These are phyloP conservation scores for Scaptodrosophila lebanonensis DNA, from an alignment of 1,140 invertebrate genomes.

Conservation along the genomic window DNA sequence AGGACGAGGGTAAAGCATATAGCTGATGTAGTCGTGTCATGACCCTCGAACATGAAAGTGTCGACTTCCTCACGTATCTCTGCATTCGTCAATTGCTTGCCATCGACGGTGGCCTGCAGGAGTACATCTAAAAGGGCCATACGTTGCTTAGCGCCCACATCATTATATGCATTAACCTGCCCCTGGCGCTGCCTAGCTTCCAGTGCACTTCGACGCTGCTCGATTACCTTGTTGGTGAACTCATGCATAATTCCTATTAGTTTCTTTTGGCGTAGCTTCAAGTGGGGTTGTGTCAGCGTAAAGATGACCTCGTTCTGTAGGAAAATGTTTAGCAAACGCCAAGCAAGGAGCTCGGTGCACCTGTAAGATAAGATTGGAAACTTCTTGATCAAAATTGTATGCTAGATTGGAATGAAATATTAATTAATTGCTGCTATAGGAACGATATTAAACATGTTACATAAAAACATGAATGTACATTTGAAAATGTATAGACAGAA, in stretches of 20 bases:
- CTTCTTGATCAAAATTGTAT: background rate
- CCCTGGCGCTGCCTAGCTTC: conserved; percentile 13
- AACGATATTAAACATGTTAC: background rate
- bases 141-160: conserved; percentile 77
- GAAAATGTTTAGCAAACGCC: conserved; percentile 52
- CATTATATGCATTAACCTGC: conserved; percentile 2
- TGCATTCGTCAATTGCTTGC: conserved; percentile 78
- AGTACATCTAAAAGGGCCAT: conserved; percentile 85
- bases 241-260: conserved; percentile 82
- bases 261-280: conserved; percentile 79
- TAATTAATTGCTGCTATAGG: background rate
- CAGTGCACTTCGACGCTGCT: conserved; percentile 61
- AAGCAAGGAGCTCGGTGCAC: conserved; percentile 48
- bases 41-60: conserved; percentile 84
- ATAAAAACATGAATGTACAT: too few relatives aligned
- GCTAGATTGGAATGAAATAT: background rate
- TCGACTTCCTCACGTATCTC: conserved; percentile 84
- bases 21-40: conserved; percentile 68
- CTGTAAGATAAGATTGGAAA: conserved; percentile 28
- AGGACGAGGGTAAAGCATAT: conserved; percentile 49
- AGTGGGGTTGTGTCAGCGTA: conserved; percentile 46
- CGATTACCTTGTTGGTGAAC: conserved; percentile 82
- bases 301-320: conserved; percentile 56
- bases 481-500: too few relatives aligned
- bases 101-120: conserved; percentile 79